phyloP scores from a whole-genome alignment of 1,140 invertebrate species.

The Meloidogyne exigua region DNA sequence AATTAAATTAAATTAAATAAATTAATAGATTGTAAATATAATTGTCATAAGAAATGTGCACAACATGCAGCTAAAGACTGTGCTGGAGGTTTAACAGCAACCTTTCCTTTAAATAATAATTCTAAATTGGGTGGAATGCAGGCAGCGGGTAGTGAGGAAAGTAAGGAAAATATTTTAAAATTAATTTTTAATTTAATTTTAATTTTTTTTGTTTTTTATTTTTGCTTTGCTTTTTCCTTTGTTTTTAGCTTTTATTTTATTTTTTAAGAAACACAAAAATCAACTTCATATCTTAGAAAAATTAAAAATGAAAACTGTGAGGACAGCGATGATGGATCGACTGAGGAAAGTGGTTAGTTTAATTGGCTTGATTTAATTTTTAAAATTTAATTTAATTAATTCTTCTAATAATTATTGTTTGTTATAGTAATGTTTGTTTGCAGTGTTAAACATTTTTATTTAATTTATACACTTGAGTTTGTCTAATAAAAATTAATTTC shows the following conservation, averaged over 20 bases:
- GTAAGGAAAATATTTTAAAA: conserved; percentile 47
- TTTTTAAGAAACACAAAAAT: not conserved
- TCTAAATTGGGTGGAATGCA: not conserved
- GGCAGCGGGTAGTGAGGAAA: conserved; percentile 42
- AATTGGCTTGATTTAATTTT: no score
- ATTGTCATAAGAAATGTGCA: conserved; percentile 94
- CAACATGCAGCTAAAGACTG: conserved; percentile 92
- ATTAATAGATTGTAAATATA: conserved; percentile 94
- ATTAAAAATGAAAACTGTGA: conserved; percentile 58
- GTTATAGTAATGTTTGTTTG: no score
- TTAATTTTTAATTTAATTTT: not conserved
- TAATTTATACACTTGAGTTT: no score
- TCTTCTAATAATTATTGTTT: no score
- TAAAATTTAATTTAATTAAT: no score
- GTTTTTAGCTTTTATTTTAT: not conserved
- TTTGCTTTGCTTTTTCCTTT: conserved; percentile 63
- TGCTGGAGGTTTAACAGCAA: conserved; percentile 69
- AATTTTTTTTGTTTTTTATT: not conserved
- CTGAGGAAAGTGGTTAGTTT: conserved; percentile 65
- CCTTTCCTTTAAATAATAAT: not conserved
- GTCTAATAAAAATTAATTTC: no score
- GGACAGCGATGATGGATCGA: conserved; percentile 37
- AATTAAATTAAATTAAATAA: not conserved
- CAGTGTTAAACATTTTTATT: no score
- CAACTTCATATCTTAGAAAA: conserved; percentile 40